Conservation (phyloP, 2,888 invertebrate species). For the Megalurothrips usitatus region DNA sequence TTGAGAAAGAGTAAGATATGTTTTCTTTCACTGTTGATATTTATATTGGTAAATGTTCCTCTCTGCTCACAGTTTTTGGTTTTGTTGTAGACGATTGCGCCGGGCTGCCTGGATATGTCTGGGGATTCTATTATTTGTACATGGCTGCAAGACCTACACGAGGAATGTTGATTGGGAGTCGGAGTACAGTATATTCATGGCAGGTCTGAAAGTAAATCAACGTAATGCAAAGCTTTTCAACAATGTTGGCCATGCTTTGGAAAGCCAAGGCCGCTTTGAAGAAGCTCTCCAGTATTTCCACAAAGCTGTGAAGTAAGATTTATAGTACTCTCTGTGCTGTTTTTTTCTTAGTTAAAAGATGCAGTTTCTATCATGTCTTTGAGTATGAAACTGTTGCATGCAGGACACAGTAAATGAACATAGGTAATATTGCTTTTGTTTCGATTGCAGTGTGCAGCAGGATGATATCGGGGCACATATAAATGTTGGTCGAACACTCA, state of each 20-base stretch:
- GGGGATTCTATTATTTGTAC: slow-evolving; percentile 62
- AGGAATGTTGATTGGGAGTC: slow-evolving; percentile 91
- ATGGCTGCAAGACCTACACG: slow-evolving; percentile 78
- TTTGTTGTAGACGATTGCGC: slow-evolving; percentile 47
- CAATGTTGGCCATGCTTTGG: slow-evolving; percentile 94
- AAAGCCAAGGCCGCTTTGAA: slow-evolving; percentile 61
- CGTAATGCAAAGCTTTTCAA: slow-evolving; percentile 94
- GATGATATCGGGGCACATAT: slow-evolving; percentile 97
- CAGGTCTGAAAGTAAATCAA: slow-evolving; percentile 80
- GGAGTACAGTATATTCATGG: slow-evolving; percentile 90
- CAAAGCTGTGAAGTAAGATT: slow-evolving; percentile 67
- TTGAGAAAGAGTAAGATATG: slow-evolving; percentile 53
- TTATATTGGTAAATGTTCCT: slow-evolving; percentile 10
- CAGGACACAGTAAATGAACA: no score
- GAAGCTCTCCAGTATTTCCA: slow-evolving; percentile 89
- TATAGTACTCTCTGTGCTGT: not conserved
- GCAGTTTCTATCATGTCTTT: no score
- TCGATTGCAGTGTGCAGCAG: slow-evolving; percentile 67
- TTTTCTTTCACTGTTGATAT: not conserved
- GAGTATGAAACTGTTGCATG: no score
- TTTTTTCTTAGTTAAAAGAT: not conserved
- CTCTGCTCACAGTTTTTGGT: not conserved
- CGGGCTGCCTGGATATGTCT: slow-evolving; percentile 64
- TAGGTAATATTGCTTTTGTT: not conserved
- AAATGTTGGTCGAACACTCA: slow-evolving; percentile 92